These are phyloP conservation scores for Hermatobates lingyangjiaoensis DNA, from an alignment of 1,140 invertebrate species.

Conservation along the genomic window DNA sequence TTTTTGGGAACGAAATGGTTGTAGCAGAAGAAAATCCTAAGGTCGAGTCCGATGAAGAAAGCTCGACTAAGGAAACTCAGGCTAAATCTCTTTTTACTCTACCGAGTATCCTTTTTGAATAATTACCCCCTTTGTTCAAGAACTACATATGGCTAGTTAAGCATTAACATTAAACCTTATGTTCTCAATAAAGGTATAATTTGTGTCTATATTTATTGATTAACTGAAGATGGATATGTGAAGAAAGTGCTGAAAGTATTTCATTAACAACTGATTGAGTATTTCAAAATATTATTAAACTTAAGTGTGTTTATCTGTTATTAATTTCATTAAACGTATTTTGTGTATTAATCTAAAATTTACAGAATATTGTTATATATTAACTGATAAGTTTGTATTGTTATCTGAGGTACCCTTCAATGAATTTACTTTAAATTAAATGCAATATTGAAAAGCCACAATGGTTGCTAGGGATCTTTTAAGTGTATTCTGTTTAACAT, in stretches of 20 bases:
- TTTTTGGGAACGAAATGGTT: too few species aligned
- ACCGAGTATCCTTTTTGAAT: constrained; percentile 17
- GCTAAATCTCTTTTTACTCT: constrained; percentile 12
- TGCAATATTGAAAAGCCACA: neutral
- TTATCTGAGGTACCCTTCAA: neutral
- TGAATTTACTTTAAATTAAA: neutral
- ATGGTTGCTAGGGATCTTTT: neutral
- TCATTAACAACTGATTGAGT: neutral
- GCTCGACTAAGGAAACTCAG: constrained; percentile 7
- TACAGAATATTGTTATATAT: too few species aligned
- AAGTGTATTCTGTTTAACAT: neutral
- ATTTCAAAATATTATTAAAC: neutral
- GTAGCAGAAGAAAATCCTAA: constrained; percentile 9
- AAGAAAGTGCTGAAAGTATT: neutral
- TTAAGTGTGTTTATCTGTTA: too few species aligned
- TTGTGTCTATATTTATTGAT: neutral
- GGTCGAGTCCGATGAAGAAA: constrained; percentile 7
- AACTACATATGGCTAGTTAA: neutral
- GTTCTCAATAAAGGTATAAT: neutral
- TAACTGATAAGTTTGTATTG: neutral
- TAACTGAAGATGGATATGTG: neutral
- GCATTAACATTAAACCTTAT: neutral
- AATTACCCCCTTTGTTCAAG: neutral
- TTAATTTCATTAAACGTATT: too few species aligned
- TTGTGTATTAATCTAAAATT: too few species aligned